phyloP scores from a whole-genome alignment of 2,113 vertebrate species.

The Toxotes jaculatrix region DNA sequence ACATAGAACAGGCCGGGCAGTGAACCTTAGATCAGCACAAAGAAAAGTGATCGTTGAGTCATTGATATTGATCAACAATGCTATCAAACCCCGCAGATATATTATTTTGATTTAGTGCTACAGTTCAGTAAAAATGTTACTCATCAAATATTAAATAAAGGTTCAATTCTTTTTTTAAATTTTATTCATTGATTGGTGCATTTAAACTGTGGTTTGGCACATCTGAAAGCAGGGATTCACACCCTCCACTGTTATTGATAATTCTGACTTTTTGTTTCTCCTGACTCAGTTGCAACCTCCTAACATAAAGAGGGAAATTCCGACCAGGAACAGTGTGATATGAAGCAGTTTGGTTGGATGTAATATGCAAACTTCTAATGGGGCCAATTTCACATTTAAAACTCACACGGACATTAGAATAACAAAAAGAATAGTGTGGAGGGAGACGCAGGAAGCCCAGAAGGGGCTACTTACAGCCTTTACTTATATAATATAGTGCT shows the following conservation, averaged over 20 bases:
- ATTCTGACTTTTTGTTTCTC: not conserved
- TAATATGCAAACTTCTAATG: slow-evolving; percentile 22
- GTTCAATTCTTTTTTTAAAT: not conserved
- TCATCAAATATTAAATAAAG: not conserved
- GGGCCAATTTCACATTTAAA: slow-evolving; percentile 10
- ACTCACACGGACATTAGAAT: slow-evolving; percentile 32
- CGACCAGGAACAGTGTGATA: slow-evolving; percentile 1
- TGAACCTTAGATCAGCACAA: slow-evolving; percentile 28
- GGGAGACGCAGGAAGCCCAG: slow-evolving; percentile 17
- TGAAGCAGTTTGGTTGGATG: not conserved
- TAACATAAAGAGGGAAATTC: not conserved
- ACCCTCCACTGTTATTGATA: not conserved
- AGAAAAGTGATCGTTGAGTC: slow-evolving; percentile 16
- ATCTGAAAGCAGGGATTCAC: not conserved
- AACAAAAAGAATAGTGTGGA: slow-evolving; percentile 13
- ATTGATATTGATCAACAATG: not conserved
- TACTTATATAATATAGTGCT: slow-evolving; percentile 26
- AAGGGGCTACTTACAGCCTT: slow-evolving; percentile 27
- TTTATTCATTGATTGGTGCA: not conserved
- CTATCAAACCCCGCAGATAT: not conserved
- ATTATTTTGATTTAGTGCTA: not conserved
- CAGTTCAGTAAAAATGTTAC: not conserved
- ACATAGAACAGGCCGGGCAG: not conserved
- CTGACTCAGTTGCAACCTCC: not conserved
- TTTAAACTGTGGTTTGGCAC: not conserved